Evolutionary conservation across 2,888 invertebrate genomes (phyloP).

Genomic region (Theristus sp.): DNA sequence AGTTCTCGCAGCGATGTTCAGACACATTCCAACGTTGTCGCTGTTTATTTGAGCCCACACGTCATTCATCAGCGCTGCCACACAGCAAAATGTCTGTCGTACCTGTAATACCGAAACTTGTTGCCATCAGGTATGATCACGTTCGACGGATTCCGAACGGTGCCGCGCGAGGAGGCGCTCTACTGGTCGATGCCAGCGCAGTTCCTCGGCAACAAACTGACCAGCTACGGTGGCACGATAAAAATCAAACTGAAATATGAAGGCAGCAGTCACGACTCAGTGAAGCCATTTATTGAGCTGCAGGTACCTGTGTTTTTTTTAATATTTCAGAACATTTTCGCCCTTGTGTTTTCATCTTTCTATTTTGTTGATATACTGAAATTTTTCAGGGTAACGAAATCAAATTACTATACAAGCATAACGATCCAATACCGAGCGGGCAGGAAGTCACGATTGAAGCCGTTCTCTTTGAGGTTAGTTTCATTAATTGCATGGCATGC

Average conservation of each 20-base stretch:
- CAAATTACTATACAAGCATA: constrained; percentile 17
- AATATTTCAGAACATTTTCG: background rate
- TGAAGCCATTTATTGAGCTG: constrained; percentile 20
- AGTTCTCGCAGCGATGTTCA: no score
- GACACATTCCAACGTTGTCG: no score
- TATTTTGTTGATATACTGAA: background rate
- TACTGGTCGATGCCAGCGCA: constrained; percentile 63
- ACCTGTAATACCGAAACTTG: no score
- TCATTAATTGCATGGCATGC: no score
- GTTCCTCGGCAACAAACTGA: constrained; percentile 63
- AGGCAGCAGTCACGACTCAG: constrained; percentile 18
- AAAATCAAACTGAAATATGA: constrained; percentile 45
- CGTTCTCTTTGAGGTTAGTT: constrained; percentile 16
- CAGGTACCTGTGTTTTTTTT: constrained; percentile 7
- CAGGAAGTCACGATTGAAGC: constrained; percentile 19
- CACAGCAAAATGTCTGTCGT: no score
- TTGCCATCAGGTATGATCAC: no score
- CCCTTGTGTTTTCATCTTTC: background rate
- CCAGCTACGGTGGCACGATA: constrained; percentile 73
- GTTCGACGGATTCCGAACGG: constrained; percentile 4
- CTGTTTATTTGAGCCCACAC: no score
- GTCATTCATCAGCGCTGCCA: no score
- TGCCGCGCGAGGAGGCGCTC: constrained; percentile 36
- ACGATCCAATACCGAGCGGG: constrained; percentile 14
- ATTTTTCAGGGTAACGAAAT: constrained; percentile 24